A percentile compares a stretch with the other conserved stretches of the same genome.
Conservation (phyloP, 2,888 invertebrate genomes). For the Synanthedon vespiformis region DNA sequence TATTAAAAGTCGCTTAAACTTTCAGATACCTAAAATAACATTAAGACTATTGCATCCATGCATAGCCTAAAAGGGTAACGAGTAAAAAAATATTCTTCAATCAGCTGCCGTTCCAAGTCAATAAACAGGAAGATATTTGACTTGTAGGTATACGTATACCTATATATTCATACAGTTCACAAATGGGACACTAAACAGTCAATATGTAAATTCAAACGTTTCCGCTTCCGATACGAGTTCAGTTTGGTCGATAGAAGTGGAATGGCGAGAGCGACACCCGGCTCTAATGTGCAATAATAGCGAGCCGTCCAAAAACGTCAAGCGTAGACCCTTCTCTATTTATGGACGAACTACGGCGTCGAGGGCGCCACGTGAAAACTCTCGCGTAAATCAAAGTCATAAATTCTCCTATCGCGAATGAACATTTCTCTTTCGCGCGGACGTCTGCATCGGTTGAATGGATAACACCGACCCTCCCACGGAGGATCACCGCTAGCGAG, state of each 20-base stretch:
- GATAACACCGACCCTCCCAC: constrained; percentile 64
- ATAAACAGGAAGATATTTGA: too few species aligned
- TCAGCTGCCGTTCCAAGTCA: too few species aligned
- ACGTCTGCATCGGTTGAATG: constrained; percentile 64
- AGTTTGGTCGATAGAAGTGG: constrained; percentile 33
- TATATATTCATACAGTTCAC: background rate
- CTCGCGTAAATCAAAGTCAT: constrained; percentile 66
- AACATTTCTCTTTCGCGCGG: constrained; percentile 65
- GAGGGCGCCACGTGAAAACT: constrained; percentile 57
- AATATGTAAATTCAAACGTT: constrained; percentile 46
- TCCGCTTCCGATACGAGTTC: constrained; percentile 47
- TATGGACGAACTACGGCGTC: constrained; percentile 35
- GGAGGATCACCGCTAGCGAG: constrained; percentile 65
- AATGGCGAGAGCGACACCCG: constrained; percentile 44
- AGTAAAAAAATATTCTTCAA: too few species aligned
- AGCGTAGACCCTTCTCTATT: constrained; percentile 54
- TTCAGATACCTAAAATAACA: too few species aligned
- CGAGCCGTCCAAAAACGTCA: constrained; percentile 46
- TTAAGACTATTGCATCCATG: too few species aligned
- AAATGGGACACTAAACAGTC: background rate
- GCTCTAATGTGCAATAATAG: constrained; percentile 51
- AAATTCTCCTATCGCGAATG: constrained; percentile 69
- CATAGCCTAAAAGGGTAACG: too few species aligned
- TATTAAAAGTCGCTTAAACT: too few species aligned
- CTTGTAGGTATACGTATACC: too few species aligned